phyloP scores from a whole-genome alignment of 1,140 invertebrate species.

The Trichogramma pretiosum region DNA sequence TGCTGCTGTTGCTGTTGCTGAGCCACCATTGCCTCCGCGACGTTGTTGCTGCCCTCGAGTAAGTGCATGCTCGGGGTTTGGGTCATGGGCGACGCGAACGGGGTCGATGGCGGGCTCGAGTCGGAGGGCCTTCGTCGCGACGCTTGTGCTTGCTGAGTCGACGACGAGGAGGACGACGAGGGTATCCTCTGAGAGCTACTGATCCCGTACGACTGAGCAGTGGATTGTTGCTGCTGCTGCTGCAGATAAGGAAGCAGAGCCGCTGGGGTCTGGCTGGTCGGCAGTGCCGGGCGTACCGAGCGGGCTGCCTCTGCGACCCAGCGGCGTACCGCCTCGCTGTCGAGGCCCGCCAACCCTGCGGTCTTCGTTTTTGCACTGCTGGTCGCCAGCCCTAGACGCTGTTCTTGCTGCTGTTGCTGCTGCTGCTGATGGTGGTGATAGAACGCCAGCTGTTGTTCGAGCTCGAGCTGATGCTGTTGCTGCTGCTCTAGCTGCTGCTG shows the following conservation, averaged over 20 bases:
- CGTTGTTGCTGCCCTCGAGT: conserved; percentile 38
- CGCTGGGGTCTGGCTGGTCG: conserved; percentile 29
- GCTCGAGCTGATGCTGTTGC: background rate
- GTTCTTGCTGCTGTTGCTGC: background rate
- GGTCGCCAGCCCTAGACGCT: conserved; percentile 15
- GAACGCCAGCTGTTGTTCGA: background rate
- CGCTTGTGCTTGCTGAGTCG: conserved; percentile 9
- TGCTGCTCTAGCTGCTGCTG: background rate
- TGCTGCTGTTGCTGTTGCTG: conserved; percentile 24
- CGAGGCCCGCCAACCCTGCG: conserved; percentile 45
- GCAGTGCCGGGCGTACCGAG: conserved; percentile 24
- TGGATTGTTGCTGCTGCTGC: conserved; percentile 17
- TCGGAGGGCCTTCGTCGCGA: conserved; percentile 25
- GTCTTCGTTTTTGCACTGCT: conserved; percentile 26
- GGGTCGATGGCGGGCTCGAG: conserved; percentile 25
- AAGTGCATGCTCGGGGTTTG: conserved; percentile 44
- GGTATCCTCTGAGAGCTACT: background rate
- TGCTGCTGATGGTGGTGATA: background rate
- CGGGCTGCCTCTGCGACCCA: conserved; percentile 43
- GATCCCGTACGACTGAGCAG: no score
- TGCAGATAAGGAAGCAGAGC: conserved; percentile 26
- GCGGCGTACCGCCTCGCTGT: conserved; percentile 44
- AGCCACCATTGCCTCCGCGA: conserved; percentile 33
- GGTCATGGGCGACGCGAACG: conserved; percentile 39
- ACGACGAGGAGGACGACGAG: background rate